Percentiles rank a stretch among this genome's conserved stretches.
Evolutionary conservation across 2,113 vertebrate species (phyloP).

Genomic region (Lophura nycthemera): DNA sequence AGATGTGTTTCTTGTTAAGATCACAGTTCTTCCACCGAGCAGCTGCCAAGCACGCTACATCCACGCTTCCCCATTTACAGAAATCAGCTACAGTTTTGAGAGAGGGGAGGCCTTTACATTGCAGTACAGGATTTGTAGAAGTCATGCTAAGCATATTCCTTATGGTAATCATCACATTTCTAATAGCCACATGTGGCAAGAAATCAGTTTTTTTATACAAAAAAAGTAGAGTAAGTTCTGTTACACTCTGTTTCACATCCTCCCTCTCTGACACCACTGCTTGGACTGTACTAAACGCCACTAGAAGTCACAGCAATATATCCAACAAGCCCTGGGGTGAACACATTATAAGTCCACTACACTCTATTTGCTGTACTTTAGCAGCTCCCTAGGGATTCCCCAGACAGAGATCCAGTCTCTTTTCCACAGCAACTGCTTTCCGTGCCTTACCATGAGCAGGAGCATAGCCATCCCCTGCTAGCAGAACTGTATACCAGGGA

Average conservation of each 20-base stretch:
- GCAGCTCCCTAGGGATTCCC: neutral
- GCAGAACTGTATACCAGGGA: neutral
- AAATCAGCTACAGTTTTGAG: neutral
- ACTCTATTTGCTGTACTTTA: neutral
- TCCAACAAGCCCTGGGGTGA: neutral
- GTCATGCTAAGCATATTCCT: neutral
- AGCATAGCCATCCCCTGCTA: neutral
- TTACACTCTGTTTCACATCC: neutral
- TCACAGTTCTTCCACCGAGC: neutral
- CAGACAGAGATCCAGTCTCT: neutral
- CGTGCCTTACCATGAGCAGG: neutral
- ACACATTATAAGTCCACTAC: neutral
- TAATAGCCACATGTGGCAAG: neutral
- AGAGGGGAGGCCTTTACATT: neutral
- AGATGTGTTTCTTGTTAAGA: neutral
- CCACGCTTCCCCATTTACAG: neutral
- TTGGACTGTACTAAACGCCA: neutral
- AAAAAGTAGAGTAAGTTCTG: neutral
- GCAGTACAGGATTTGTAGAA: neutral
- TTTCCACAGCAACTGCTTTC: slow-evolving; percentile 10
- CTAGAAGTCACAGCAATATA: neutral
- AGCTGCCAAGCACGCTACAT: neutral
- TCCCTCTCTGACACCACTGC: neutral
- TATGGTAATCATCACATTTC: neutral
- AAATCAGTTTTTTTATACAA: neutral